Conservation (phyloP, 2,888 invertebrate species). For the Venusia cambrica region DNA sequence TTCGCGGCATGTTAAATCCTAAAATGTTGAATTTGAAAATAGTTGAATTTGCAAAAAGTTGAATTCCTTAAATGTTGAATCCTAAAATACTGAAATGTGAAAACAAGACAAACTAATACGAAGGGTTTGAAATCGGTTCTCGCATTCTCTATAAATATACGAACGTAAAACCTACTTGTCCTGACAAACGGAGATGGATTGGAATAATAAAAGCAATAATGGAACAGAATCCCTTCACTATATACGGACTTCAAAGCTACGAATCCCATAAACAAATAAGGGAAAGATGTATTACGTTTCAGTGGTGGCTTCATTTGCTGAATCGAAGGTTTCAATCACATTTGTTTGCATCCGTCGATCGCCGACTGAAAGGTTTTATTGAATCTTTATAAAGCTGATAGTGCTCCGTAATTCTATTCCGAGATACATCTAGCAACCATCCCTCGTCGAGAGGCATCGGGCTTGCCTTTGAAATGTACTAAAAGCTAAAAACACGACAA, state of each 20-base stretch:
- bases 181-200: neutral
- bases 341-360: slow-evolving; percentile 20
- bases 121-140: too few species aligned
- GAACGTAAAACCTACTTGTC: too few species aligned
- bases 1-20: too few species aligned
- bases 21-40: too few species aligned
- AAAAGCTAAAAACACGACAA: too few species aligned
- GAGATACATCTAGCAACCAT: slow-evolving; percentile 13
- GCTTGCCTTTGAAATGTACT: too few species aligned
- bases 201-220: slow-evolving; percentile 5
- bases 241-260: slow-evolving; percentile 5
- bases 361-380: slow-evolving; percentile 18
- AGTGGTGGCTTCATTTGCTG: slow-evolving; percentile 17
- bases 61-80: too few species aligned
- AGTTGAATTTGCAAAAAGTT: too few species aligned
- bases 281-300: slow-evolving; percentile 13
- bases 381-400: slow-evolving; percentile 14
- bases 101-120: too few species aligned
- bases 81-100: too few species aligned
- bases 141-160: too few species aligned
- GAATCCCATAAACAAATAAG: slow-evolving; percentile 12
- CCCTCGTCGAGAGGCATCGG: too few species aligned
- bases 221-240: slow-evolving; percentile 5
- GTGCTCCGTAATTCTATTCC: slow-evolving; percentile 22
- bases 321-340: slow-evolving; percentile 17